Conservation (phyloP, 1,140 invertebrate genomes). For the Scaptomyza graminum region DNA sequence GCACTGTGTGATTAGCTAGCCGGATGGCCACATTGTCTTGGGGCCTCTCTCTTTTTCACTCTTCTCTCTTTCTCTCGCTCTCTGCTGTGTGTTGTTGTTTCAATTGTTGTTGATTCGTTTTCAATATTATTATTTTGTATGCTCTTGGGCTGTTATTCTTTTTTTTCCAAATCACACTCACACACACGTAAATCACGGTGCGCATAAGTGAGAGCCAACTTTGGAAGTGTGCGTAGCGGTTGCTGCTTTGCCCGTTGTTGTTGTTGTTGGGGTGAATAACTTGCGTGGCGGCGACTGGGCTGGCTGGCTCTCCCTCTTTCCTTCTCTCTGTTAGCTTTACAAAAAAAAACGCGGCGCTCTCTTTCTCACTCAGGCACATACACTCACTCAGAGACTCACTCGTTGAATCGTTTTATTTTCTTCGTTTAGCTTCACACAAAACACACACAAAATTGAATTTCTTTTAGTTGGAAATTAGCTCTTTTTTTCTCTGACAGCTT, state of each 20-base stretch:
- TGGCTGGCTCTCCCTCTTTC: conserved; percentile 60
- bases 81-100: conserved; percentile 15
- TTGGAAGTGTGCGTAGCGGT: conserved; percentile 40
- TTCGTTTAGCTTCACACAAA: conserved; percentile 46
- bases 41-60: conserved; percentile 21
- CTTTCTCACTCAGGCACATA: conserved; percentile 38
- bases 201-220: conserved; percentile 62
- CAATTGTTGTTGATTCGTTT: conserved; percentile 70
- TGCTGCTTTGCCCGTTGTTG: conserved; percentile 48
- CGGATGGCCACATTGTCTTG: conserved; percentile 56
- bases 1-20: conserved; percentile 74
- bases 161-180: conserved; percentile 56
- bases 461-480: conserved; percentile 64
- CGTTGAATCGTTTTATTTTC: conserved; percentile 58
- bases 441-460: conserved; percentile 61
- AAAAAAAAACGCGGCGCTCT: conserved; percentile 32
- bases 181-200: conserved; percentile 62
- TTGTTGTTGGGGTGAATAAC: conserved; percentile 80
- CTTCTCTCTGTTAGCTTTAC: conserved; percentile 46
- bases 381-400: conserved; percentile 19
- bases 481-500: conserved; percentile 40
- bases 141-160: conserved; percentile 53
- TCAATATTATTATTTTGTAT: conserved; percentile 80
- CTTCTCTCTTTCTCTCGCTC: conserved; percentile 26
- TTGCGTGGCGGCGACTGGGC: conserved; percentile 73